Evolutionary conservation across 2,888 invertebrate genomes (phyloP).

Genomic region (Agriopis aurantiaria): DNA sequence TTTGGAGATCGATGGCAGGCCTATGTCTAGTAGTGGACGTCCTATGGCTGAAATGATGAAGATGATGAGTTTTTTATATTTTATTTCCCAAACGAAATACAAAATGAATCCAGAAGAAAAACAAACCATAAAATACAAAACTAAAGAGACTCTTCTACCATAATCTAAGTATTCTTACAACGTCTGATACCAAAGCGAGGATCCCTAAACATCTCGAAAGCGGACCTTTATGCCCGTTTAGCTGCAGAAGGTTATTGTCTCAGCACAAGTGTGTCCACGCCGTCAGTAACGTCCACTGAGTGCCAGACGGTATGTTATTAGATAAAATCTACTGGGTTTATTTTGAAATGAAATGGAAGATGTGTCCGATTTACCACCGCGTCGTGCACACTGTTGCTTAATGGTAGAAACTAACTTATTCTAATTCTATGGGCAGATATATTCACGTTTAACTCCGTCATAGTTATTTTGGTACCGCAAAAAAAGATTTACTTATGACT

Average conservation of each 20-base stretch:
- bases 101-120: not conserved
- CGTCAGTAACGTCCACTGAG: slow-evolving; percentile 66
- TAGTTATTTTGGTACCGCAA: too few relatives aligned
- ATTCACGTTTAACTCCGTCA: too few relatives aligned
- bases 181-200: slow-evolving; percentile 9
- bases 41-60: too few relatives aligned
- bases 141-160: not conserved
- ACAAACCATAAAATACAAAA: slow-evolving; percentile 5
- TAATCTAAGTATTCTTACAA: slow-evolving; percentile 1
- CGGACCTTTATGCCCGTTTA: slow-evolving; percentile 36
- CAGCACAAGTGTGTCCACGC: slow-evolving; percentile 58
- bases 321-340: slow-evolving; percentile 65
- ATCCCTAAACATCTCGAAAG: slow-evolving; percentile 24
- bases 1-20: too few relatives aligned
- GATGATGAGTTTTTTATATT: too few relatives aligned
- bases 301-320: slow-evolving; percentile 68
- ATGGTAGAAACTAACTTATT: not conserved
- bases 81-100: not conserved
- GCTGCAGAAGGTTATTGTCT: slow-evolving; percentile 56
- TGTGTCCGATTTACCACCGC: slow-evolving; percentile 1
- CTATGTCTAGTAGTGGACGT: too few relatives aligned
- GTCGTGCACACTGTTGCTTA: slow-evolving; percentile 1
- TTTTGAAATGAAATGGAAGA: slow-evolving; percentile 33
- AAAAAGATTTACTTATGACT: too few relatives aligned
- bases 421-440: not conserved